Base-by-base conservation (phyloP, 1,140 invertebrate genomes). In the Drosophila kurseongensis region DNA sequence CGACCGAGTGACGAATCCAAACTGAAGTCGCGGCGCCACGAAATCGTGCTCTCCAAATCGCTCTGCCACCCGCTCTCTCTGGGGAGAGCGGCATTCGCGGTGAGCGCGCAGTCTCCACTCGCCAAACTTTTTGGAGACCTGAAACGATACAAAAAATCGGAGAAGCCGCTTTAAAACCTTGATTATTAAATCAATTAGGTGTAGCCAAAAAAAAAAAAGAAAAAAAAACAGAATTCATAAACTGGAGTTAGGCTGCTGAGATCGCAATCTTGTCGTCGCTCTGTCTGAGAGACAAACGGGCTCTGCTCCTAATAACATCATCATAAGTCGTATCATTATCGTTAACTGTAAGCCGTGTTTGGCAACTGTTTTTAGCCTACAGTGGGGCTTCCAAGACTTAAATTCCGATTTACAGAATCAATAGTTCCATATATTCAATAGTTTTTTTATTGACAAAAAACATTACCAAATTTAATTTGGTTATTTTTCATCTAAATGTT, bases 181-280 rank as follows among this genome's bases (percentile, higher is more conserved):
- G 83, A 83, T 88, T 88, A 88, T 88, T 80, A 76, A 86, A 88
- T 86, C 84, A 88, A 86, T 88, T 86, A 88, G 75, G 72, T 60
- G 45, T 45, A 42, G 58, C 13, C 32, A 54, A 52, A 60, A 54
- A 41, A 60, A 54, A 41, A 23, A 36, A 38, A 36, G 51, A 65
- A 51, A 27, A 76, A 18, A 47, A 12, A 16, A 50, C 38, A 50
- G 50, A 59, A 69, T 41, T 52, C 51, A 71, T 63, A 71, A 73
- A 80, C 55, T 71, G 36, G 58, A 73, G 74, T 76, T 56, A 58
- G 73, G 55, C 62, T 16, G 41, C 40, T 2, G 60, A 42, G 55
- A 68, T 76, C 42, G 44, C 36, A 27, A 57, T 75, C 42, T 45
- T 55, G 61, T 57, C 69, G 82, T 74, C 67, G 52, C 41, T 36